Percentiles rank a stretch among this genome's conserved stretches.
Conservation (phyloP, 1,140 invertebrate genomes). For the Acyrthosiphon pisum region DNA sequence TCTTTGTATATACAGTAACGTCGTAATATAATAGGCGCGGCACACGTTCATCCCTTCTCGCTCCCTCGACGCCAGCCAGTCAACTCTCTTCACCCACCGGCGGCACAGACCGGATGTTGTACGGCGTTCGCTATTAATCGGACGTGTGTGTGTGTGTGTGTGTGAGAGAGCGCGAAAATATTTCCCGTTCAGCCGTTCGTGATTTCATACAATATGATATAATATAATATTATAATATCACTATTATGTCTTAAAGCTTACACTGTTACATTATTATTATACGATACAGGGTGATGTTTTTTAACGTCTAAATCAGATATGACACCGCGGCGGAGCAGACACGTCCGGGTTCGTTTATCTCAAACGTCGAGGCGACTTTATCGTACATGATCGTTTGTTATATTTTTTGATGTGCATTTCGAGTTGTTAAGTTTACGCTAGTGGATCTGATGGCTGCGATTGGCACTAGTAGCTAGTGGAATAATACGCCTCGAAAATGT, state of each 20-base stretch:
- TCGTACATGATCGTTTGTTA: too few relatives aligned
- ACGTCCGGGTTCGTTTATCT: background rate
- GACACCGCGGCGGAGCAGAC: background rate
- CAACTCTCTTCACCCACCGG: too few relatives aligned
- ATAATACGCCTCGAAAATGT: too few relatives aligned
- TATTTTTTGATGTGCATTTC: too few relatives aligned
- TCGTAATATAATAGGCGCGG: background rate
- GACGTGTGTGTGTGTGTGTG: background rate
- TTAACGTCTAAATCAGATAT: background rate
- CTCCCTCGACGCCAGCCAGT: background rate
- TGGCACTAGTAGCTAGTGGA: too few relatives aligned
- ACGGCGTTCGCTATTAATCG: background rate
- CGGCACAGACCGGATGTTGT: background rate
- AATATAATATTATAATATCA: background rate
- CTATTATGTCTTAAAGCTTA: background rate
- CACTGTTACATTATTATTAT: background rate
- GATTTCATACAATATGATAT: background rate
- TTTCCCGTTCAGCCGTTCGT: conserved; percentile 4
- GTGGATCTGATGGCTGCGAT: too few relatives aligned
- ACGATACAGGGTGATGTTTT: background rate
- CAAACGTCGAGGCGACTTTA: background rate
- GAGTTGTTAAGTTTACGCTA: too few relatives aligned
- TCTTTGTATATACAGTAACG: background rate
- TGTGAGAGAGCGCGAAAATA: background rate
- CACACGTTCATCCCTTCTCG: background rate